phyloP scores from a whole-genome alignment of 2,888 invertebrate species.

The Athalia circularis region DNA sequence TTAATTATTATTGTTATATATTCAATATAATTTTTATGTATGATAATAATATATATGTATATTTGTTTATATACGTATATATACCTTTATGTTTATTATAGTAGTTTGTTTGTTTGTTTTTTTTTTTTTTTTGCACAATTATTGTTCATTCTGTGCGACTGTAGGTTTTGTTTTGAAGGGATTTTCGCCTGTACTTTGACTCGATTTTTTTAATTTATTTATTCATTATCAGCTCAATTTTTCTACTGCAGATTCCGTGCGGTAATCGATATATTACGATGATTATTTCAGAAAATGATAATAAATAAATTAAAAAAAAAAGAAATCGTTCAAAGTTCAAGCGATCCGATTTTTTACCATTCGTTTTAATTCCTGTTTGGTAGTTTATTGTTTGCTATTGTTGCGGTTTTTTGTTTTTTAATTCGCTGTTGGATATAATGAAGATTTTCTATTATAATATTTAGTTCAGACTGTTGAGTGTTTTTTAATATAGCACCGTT shows the following conservation, averaged over 20 bases:
- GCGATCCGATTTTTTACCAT: slow-evolving; percentile 43
- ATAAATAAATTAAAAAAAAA: neutral
- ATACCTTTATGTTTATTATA: slow-evolving; percentile 56
- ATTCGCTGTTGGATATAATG: slow-evolving; percentile 51
- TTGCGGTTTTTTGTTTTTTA: slow-evolving; percentile 41
- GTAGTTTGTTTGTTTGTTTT: slow-evolving; percentile 56
- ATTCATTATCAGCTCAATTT: neutral
- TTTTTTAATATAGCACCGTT: slow-evolving; percentile 44
- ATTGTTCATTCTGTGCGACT: slow-evolving; percentile 70
- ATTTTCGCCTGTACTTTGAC: slow-evolving; percentile 59
- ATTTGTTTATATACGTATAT: slow-evolving; percentile 55
- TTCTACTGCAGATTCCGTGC: neutral
- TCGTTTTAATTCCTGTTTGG: slow-evolving; percentile 40
- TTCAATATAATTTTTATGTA: slow-evolving; percentile 61
- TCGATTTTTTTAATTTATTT: slow-evolving; percentile 32
- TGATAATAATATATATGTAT: slow-evolving; percentile 57
- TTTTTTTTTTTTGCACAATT: slow-evolving; percentile 71
- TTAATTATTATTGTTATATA: neutral
- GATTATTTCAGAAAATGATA: neutral
- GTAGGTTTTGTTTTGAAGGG: slow-evolving; percentile 73
- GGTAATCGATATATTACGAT: neutral
- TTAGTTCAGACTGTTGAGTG: slow-evolving; percentile 34
- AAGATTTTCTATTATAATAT: slow-evolving; percentile 47
- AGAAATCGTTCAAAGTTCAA: neutral
- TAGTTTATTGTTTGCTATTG: slow-evolving; percentile 50